Base-by-base conservation (phyloP, 2,888 invertebrate genomes). In the Tortricodes alternella region DNA sequence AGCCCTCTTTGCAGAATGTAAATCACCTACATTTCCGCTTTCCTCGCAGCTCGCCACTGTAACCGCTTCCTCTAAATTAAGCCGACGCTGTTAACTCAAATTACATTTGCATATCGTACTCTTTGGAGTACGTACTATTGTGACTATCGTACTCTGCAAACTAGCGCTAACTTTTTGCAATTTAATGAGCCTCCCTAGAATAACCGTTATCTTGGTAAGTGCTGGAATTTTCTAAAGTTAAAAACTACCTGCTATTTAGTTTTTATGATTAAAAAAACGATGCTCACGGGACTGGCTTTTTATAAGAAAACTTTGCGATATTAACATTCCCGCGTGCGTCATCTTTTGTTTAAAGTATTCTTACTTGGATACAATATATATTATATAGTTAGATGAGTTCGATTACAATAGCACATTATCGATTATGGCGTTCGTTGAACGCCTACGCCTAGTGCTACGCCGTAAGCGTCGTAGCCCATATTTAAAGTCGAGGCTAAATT, bases 21-120 rank as follows among this genome's bases (percentile, higher is more conserved):
- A 29, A 27, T 27, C 29, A 9, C 29, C n/a, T 21, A 13, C 19
- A 43, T 43, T 43, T 43, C 29, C 37, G 37, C 43, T 39, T 9
- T 3, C 13, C 21, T 13, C 43, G 34, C 13, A 41, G 55, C 35
- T 56, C 29, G 55, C 32, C 24, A 21, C 44, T 49, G 62, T 59
- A 60, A 53, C 56, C 59, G 64, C 61, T 60, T 62, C 61, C 60
- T 63, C 61, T 51, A 65, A 64, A 69, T 68, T 70, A 68, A 66
- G 70, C 67, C 62, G 64, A 63, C 68, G 76, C 73, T 83, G 82
- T 87, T 85, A 78, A 73, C 71, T 76, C 65, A 83, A 87, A 88
- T 88, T 89, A 80, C 87, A 89, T 89, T 89, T 88, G 83, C 89
- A 87, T 87, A 83, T 76, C 73, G 73, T 71, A 69, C 64, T 64